Evolutionary conservation across 2,888 invertebrate genomes (phyloP).

Genomic region (Drosophila multiciliata): DNA sequence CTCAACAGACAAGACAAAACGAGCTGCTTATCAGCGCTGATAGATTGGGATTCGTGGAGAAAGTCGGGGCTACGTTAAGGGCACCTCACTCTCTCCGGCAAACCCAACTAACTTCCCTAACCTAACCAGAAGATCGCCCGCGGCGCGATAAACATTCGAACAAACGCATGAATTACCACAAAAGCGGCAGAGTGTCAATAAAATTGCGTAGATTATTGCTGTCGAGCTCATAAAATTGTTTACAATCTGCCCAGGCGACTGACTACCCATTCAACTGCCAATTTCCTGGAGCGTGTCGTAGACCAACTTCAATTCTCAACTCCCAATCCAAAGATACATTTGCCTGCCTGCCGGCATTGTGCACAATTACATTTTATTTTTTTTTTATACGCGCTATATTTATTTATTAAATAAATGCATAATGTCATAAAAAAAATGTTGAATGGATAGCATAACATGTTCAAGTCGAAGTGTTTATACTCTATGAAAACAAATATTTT

Average conservation of each 20-base stretch:
- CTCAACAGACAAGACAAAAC: constrained; percentile 28
- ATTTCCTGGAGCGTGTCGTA: constrained; percentile 67
- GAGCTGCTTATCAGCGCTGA: constrained; percentile 55
- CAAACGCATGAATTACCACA: constrained; percentile 63
- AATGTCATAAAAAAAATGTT: constrained; percentile 53
- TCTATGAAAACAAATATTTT: not conserved
- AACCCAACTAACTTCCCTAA: not conserved
- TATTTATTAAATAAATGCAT: constrained; percentile 82
- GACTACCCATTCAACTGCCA: constrained; percentile 66
- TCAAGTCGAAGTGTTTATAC: constrained; percentile 18
- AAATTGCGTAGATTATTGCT: constrained; percentile 81
- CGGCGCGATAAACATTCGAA: constrained; percentile 54
- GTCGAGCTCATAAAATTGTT: constrained; percentile 80
- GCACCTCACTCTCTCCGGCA: constrained; percentile 13
- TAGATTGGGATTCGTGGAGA: constrained; percentile 55
- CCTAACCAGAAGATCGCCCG: constrained; percentile 39
- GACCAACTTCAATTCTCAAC: constrained; percentile 23
- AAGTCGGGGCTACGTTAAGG: constrained; percentile 52
- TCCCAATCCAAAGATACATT: constrained; percentile 26
- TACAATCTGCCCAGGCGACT: constrained; percentile 57
- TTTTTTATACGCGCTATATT: constrained; percentile 53
- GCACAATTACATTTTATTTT: constrained; percentile 48
- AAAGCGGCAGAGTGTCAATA: constrained; percentile 72
- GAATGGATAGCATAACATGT: constrained; percentile 2
- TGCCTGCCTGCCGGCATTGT: constrained; percentile 54